Evolutionary conservation across 2,797 vertebrate species (phyloP).

Genomic region (Anabacerthia variegaticeps): DNA sequence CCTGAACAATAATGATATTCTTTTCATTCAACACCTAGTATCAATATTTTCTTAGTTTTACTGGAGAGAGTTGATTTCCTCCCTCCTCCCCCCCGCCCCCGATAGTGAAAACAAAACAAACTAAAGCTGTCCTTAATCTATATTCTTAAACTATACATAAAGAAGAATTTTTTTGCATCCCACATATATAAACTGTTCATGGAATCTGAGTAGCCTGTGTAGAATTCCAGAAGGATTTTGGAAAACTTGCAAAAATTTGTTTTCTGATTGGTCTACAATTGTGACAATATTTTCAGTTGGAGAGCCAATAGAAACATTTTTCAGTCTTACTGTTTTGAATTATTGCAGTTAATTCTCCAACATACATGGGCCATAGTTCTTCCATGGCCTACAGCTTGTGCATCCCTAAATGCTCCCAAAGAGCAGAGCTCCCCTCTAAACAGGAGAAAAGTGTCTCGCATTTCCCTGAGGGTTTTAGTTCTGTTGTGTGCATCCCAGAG

Average conservation of each 20-base stretch:
- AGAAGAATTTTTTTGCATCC: neutral
- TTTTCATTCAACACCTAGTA: neutral
- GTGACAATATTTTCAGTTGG: neutral
- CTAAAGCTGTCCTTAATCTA: neutral
- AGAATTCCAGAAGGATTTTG: neutral
- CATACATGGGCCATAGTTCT: neutral
- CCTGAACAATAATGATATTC: neutral
- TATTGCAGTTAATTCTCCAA: neutral
- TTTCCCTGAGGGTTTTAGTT: neutral
- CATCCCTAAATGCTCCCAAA: neutral
- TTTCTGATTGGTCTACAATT: neutral
- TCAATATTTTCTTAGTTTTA: neutral
- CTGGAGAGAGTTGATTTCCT: neutral
- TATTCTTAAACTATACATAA: neutral
- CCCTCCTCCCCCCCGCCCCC: accelerated
- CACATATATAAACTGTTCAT: neutral
- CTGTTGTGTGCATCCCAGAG: neutral
- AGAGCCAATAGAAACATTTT: neutral
- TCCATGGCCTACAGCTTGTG: neutral
- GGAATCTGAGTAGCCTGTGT: neutral
- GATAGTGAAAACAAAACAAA: neutral
- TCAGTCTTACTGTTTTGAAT: neutral
- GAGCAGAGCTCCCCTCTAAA: neutral
- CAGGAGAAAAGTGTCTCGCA: neutral
- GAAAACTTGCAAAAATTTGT: neutral